A percentile compares a stretch with the other conserved stretches of the same genome.
These are phyloP conservation scores for Rynchops niger DNA, from an alignment of 2,113 vertebrate species.

Conservation along the genomic window DNA sequence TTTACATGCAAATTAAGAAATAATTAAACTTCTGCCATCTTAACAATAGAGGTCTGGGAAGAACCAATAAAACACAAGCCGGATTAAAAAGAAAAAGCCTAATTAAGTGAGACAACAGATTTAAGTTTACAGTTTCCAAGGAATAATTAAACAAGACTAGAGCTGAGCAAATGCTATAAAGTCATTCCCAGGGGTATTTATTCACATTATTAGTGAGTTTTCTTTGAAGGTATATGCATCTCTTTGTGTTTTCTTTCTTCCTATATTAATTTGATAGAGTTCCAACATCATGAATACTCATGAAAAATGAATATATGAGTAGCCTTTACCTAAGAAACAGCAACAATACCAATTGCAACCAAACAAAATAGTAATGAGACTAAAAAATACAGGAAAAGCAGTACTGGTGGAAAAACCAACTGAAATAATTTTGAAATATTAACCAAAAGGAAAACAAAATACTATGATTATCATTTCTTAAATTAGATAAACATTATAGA, in stretches of 20 bases:
- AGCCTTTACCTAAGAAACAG: not conserved
- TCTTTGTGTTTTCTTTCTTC: not conserved
- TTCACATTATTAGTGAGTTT: not conserved
- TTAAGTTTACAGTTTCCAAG: not conserved
- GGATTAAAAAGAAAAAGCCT: not conserved
- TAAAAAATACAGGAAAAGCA: not conserved
- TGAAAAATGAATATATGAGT: not conserved
- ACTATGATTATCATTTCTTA: not conserved
- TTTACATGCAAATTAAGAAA: constrained; percentile 16
- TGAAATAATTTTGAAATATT: not conserved
- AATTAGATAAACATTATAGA: not conserved
- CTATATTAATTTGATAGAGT: not conserved
- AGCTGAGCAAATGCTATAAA: not conserved
- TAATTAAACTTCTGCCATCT: not conserved
- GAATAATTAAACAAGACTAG: not conserved
- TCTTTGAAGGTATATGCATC: not conserved
- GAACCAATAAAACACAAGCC: not conserved
- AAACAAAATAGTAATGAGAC: not conserved
- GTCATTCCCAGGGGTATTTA: not conserved
- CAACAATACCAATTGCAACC: not conserved
- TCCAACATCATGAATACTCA: not conserved
- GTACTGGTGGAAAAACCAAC: not conserved
- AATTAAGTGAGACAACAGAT: not conserved
- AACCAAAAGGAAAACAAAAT: not conserved
- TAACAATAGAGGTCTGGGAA: not conserved